Percentiles rank a stretch among this genome's conserved stretches.
Evolutionary conservation across 2,113 vertebrate genomes (phyloP).

Genomic region (Lasiurus borealis): DNA sequence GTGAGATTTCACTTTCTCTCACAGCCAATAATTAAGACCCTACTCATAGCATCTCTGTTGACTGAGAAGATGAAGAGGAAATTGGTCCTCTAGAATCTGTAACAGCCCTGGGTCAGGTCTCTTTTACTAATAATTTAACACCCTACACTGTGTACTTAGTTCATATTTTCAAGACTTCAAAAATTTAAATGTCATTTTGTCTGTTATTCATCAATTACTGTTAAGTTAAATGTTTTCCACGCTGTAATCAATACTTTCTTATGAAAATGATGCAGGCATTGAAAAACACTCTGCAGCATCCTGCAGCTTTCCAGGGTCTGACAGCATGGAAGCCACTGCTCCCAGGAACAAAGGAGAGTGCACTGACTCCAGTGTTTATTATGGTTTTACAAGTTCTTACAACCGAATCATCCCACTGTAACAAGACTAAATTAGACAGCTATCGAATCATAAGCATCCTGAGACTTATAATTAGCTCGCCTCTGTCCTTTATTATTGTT

Average conservation of each 20-base stretch:
- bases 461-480: constrained; percentile 75
- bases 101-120: neutral
- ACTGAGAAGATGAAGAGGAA: neutral
- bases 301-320: constrained; percentile 63
- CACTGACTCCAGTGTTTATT: constrained; percentile 70
- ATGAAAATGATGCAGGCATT: constrained; percentile 83
- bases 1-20: neutral
- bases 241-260: constrained; percentile 87
- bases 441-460: constrained; percentile 68
- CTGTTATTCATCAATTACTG: constrained; percentile 84
- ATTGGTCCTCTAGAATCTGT: neutral
- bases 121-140: constrained; percentile 62
- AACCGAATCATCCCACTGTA: constrained; percentile 77
- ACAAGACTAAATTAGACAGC: constrained; percentile 81
- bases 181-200: constrained; percentile 84
- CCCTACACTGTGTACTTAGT: constrained; percentile 39
- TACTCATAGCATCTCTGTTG: neutral
- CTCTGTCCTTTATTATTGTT: constrained; percentile 69
- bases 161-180: constrained; percentile 85
- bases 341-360: constrained; percentile 70
- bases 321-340: constrained; percentile 76
- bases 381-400: constrained; percentile 79
- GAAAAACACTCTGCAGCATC: constrained; percentile 85
- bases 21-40: neutral
- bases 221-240: constrained; percentile 88